Percentiles rank a stretch among this genome's conserved stretches.
Conservation (phyloP, 35 echinoderm and acorn worm species). For the Ptychodera flava region DNA sequence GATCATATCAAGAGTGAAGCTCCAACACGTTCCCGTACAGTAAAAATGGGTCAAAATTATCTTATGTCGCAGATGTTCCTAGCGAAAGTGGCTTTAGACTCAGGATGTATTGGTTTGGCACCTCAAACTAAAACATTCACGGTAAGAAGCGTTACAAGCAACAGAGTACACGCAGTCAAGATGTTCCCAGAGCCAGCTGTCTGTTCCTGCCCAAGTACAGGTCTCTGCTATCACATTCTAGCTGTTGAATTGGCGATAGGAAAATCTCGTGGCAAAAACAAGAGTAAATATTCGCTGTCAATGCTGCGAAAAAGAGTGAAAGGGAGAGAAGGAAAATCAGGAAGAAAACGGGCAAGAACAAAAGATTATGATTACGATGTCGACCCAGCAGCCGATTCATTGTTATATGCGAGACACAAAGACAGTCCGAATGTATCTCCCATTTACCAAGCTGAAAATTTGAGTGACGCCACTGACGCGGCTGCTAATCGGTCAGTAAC, state of each 20-base stretch:
- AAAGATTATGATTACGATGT: constrained; percentile 11
- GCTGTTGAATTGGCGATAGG: constrained; percentile 9
- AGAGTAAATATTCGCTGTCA: background rate
- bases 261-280: background rate
- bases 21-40: background rate
- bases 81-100: too few relatives aligned
- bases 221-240: constrained; percentile 19
- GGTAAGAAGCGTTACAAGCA: background rate
- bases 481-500: too few relatives aligned
- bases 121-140: constrained; percentile 2
- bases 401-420: too few relatives aligned
- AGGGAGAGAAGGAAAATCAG: constrained; percentile 14
- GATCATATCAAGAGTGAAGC: constrained; percentile 3
- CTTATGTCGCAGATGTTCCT: too few relatives aligned
- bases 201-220: constrained; percentile 26
- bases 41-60: too few relatives aligned
- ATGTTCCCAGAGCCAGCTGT: constrained; percentile 6
- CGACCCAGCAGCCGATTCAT: constrained; percentile 4
- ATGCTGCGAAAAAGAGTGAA: background rate
- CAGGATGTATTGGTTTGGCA: background rate
- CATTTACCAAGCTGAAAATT: too few relatives aligned
- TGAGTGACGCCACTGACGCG: too few relatives aligned
- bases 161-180: constrained; percentile 9
- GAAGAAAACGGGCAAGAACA: constrained; percentile 1
- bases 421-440: too few relatives aligned